phyloP scores from a whole-genome alignment of 2,113 vertebrate genomes.

The Paralichthys olivaceus region DNA sequence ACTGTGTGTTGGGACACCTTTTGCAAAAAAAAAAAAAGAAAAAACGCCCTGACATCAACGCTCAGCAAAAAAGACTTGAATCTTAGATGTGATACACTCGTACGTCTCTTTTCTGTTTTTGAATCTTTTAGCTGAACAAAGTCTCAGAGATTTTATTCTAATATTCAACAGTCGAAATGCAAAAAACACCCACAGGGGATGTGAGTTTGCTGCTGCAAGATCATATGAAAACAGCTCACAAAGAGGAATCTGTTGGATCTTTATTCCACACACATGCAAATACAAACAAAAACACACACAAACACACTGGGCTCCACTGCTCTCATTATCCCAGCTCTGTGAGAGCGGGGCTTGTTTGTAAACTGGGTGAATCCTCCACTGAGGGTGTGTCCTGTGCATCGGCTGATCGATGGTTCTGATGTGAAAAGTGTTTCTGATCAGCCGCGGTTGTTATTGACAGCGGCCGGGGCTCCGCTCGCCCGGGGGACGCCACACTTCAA shows the following conservation, averaged over 20 bases:
- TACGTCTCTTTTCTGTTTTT: conserved; percentile 26
- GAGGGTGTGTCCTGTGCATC: conserved; percentile 42
- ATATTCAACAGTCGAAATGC: conserved; percentile 40
- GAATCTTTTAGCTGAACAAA: conserved; percentile 27
- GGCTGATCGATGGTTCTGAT: conserved; percentile 60
- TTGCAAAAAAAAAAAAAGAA: too few relatives aligned
- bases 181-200: conserved; percentile 28
- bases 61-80: background rate
- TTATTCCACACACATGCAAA: conserved; percentile 13
- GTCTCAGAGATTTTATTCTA: conserved; percentile 23
- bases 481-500: conserved; percentile 42
- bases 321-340: conserved; percentile 41
- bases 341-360: conserved; percentile 39
- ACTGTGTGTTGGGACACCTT: conserved; percentile 12
- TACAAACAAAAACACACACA: background rate
- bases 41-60: background rate
- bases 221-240: conserved; percentile 25
- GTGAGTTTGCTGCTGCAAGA: conserved; percentile 7
- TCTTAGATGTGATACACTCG: conserved; percentile 45
- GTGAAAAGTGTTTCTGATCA: conserved; percentile 73
- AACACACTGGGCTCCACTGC: background rate
- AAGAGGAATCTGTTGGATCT: conserved; percentile 27
- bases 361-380: conserved; percentile 34
- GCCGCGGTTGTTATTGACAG: conserved; percentile 59
- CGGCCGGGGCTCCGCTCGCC: conserved; percentile 23